Evolutionary conservation across 2,797 vertebrate species (phyloP).

Genomic region (Cynopterus sphinx): DNA sequence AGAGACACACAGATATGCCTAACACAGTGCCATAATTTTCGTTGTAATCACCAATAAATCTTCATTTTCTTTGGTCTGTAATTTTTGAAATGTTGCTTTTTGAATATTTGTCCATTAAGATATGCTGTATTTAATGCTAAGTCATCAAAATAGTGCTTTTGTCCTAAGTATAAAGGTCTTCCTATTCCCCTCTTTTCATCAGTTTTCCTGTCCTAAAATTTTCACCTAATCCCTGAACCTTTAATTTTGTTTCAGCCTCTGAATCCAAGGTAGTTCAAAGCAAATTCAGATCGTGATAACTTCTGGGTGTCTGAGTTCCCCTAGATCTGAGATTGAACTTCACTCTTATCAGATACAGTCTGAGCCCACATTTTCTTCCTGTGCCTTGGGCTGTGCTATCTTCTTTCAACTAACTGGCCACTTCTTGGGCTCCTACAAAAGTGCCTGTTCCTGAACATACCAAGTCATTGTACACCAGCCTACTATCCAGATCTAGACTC

Average conservation of each 20-base stretch:
- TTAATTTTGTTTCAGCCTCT: not conserved
- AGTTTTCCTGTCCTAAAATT: not conserved
- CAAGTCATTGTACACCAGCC: not conserved
- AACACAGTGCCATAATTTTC: not conserved
- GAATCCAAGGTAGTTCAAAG: not conserved
- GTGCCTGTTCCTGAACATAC: not conserved
- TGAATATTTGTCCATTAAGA: not conserved
- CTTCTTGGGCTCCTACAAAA: not conserved
- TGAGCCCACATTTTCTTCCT: not conserved
- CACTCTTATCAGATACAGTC: not conserved
- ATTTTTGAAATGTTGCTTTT: slow-evolving; percentile 29
- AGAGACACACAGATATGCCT: not conserved
- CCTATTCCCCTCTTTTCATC: not conserved
- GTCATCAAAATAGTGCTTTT: not conserved
- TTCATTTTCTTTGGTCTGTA: not conserved
- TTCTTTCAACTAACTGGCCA: not conserved
- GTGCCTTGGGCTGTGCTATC: not conserved
- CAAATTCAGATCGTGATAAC: not conserved
- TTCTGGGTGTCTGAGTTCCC: not conserved
- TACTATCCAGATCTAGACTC: not conserved
- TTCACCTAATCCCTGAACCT: not conserved
- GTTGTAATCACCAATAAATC: not conserved
- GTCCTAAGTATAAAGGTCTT: not conserved
- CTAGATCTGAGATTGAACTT: not conserved
- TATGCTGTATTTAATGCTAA: not conserved